phyloP scores from a whole-genome alignment of 2,888 invertebrate genomes.

The Gandaritis pyraliata region DNA sequence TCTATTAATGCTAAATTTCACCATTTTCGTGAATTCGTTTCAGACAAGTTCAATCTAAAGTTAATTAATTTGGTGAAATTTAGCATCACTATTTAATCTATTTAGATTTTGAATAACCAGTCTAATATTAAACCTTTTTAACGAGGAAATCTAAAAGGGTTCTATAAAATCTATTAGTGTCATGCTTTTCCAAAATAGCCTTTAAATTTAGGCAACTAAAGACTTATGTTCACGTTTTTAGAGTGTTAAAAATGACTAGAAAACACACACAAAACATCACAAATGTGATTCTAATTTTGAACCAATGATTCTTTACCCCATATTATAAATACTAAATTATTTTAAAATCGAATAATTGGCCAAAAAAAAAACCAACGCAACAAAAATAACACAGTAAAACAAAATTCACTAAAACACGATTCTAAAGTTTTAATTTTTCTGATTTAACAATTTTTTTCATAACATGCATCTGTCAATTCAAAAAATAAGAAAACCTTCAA shows the following conservation, averaged over 20 bases:
- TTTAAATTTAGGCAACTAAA: constrained; percentile 11
- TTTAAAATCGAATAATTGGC: constrained; percentile 24
- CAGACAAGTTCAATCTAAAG: too few species aligned
- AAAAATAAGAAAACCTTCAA: background rate
- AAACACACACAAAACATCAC: constrained; percentile 39
- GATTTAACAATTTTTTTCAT: background rate
- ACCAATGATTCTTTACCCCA: constrained; percentile 20
- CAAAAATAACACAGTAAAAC: background rate
- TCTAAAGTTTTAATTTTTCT: background rate
- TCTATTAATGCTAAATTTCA: constrained; percentile 38
- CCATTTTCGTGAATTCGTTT: background rate
- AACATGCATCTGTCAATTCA: background rate
- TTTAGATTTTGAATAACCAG: constrained; percentile 26
- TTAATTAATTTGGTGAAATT: constrained; percentile 3
- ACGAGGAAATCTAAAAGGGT: constrained; percentile 35
- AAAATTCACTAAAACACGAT: background rate
- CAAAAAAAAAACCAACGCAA: constrained; percentile 27
- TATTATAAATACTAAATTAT: background rate
- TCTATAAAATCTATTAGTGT: constrained; percentile 36
- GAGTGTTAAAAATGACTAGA: constrained; percentile 32
- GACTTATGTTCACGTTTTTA: constrained; percentile 18
- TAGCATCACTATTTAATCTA: constrained; percentile 25
- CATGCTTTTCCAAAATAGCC: constrained; percentile 32
- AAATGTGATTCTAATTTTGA: constrained; percentile 24
- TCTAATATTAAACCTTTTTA: constrained; percentile 17